A percentile compares a stretch with the other conserved stretches of the same genome.
These are phyloP conservation scores for Crotalus tigris DNA, from an alignment of 2,113 vertebrate species.

Conservation along the genomic window DNA sequence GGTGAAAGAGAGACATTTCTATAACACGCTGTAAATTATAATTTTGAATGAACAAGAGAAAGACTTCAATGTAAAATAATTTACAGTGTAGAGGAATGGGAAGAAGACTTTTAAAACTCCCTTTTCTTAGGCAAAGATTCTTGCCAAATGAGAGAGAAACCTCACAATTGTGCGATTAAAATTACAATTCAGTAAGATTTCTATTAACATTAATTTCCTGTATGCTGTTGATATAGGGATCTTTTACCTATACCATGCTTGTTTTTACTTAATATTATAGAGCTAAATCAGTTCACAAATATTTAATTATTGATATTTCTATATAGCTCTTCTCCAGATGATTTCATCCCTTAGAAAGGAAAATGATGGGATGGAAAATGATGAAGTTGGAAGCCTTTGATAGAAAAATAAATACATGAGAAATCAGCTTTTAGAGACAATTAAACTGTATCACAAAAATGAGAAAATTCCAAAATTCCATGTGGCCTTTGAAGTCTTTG, in stretches of 20 bases:
- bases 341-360: neutral
- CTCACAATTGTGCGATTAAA: too few species aligned
- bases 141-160: neutral
- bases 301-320: neutral
- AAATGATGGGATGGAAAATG: neutral
- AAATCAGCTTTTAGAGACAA: neutral
- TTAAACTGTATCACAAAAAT: neutral
- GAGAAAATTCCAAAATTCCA: neutral
- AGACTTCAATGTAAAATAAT: neutral
- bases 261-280: neutral
- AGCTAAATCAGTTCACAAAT: neutral
- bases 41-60: neutral
- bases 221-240: neutral
- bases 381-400: neutral
- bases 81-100: neutral
- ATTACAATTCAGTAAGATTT: neutral
- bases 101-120: neutral
- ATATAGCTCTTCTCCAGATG: neutral
- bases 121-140: neutral
- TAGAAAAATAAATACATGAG: neutral
- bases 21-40: neutral
- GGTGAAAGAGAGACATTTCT: constrained; percentile 12
- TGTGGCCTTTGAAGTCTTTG: neutral
- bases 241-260: neutral
- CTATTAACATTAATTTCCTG: neutral